A percentile compares a stretch with the other conserved stretches of the same genome.
phyloP scores from a whole-genome alignment of 1,140 invertebrate genomes.

The Sipha flava region DNA sequence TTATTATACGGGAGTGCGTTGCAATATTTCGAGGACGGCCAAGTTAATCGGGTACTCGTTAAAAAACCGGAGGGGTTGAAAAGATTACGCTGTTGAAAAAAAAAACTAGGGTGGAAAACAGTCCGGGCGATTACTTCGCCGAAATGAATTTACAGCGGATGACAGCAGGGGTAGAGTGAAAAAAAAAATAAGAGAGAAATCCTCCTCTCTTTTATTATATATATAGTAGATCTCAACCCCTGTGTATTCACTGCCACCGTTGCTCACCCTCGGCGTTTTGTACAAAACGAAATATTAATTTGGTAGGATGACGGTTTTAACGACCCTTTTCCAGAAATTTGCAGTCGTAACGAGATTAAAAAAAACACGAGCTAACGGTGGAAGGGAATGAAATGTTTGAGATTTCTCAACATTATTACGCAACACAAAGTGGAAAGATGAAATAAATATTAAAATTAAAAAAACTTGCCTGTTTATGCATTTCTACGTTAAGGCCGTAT shows the following conservation, averaged over 20 bases:
- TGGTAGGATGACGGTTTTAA: constrained; percentile 24
- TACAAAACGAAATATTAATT: constrained; percentile 33
- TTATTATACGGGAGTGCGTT: background rate
- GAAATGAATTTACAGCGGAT: constrained; percentile 24
- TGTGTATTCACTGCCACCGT: background rate
- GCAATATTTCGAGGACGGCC: background rate
- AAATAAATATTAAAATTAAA: background rate
- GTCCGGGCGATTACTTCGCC: constrained; percentile 22
- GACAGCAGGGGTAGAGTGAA: constrained; percentile 20
- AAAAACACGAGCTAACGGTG: background rate
- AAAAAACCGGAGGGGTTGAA: constrained; percentile 8
- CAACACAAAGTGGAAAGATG: background rate
- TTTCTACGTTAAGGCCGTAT: constrained; percentile 97
- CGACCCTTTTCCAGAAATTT: constrained; percentile 30
- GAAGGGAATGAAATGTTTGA: background rate
- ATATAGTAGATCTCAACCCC: background rate
- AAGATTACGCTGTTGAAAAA: constrained; percentile 29
- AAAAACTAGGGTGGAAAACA: constrained; percentile 20
- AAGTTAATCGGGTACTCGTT: constrained; percentile 28
- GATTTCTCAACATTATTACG: background rate
- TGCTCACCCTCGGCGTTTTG: background rate
- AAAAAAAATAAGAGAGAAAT: background rate
- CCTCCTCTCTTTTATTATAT: background rate
- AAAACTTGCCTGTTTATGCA: constrained; percentile 95
- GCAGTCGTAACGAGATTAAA: constrained; percentile 18